Evolutionary conservation across 1,140 invertebrate genomes (phyloP).

Genomic region (Drosophila melanogaster): Release_6_plus_ISO1_MT NT_033779.5:18274501-18275000

Average conservation of each 20-base stretch:
- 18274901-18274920: constrained; percentile 71
- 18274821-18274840: constrained; percentile 66
- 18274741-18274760: constrained; percentile 14
- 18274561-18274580: constrained; percentile 24
- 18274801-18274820: constrained; percentile 40
- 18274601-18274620: constrained; percentile 20
- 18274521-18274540: constrained; percentile 53
- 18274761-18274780: constrained; percentile 3
- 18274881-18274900: constrained; percentile 29
- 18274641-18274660: constrained; percentile 4
- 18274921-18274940: constrained; percentile 70
- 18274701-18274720: constrained; percentile 31
- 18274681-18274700: constrained; percentile 27
- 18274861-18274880: constrained; percentile 50
- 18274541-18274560: constrained; percentile 67
- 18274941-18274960: constrained; percentile 72
- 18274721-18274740: constrained; percentile 22
- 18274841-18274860: constrained; percentile 57
- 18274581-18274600: neutral
- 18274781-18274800: constrained; percentile 48
- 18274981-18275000: constrained; percentile 44
- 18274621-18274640: constrained; percentile 2
- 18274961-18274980: constrained; percentile 18
- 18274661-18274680: constrained; percentile 3
- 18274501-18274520: constrained; percentile 69